phyloP scores from a whole-genome alignment of 2,113 vertebrate genomes.

The Etia nguti region DNA sequence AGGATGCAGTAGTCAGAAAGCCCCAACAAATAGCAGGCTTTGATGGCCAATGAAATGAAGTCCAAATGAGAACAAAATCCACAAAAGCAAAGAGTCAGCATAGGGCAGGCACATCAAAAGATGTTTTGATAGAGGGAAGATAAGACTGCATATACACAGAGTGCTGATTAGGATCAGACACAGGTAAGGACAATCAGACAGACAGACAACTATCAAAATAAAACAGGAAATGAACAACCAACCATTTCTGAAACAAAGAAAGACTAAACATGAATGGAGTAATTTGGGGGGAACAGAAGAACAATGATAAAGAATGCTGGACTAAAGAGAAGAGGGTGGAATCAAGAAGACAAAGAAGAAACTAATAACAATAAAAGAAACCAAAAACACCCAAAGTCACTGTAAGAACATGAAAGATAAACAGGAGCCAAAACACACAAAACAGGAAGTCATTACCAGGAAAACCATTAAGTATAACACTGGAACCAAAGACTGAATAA shows the following conservation, averaged over 20 bases:
- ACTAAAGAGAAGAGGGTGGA: neutral
- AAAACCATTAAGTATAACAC: neutral
- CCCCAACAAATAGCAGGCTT: neutral
- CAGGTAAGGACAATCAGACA: neutral
- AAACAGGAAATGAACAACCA: neutral
- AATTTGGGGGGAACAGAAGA: neutral
- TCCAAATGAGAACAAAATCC: neutral
- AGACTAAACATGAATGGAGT: neutral
- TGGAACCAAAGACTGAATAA: fast-evolving
- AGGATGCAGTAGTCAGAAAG: neutral
- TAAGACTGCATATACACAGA: neutral
- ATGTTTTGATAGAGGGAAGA: fast-evolving
- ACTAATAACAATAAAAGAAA: neutral
- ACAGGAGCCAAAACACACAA: neutral
- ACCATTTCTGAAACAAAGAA: neutral
- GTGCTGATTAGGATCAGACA: neutral
- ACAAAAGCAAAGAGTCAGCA: neutral
- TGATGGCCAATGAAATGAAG: neutral
- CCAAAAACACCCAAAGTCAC: neutral
- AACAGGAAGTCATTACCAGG: neutral
- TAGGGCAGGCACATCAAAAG: neutral
- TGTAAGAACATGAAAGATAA: neutral
- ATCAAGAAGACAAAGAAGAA: neutral
- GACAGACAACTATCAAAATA: neutral
- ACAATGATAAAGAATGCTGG: neutral